Base-by-base conservation (phyloP, 2,888 invertebrate genomes). In the Ptilodon capucinus region DNA sequence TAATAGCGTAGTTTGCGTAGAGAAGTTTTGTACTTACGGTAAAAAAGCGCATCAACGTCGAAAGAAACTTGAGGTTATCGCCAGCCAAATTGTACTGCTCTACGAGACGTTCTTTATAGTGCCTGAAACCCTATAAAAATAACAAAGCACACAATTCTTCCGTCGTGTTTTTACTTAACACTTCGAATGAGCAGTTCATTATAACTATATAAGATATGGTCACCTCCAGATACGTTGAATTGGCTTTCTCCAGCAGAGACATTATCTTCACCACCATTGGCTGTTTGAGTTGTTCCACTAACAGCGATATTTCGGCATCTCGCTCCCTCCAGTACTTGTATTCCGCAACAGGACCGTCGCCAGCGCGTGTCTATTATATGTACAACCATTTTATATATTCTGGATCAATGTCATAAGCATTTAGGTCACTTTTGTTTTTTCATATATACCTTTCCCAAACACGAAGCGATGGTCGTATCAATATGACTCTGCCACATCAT, bases 251-350 rank as follows among this genome's bases (percentile, higher is more conserved):
- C 58, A 97, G 82, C 21, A 95, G 70, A 4, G 84, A 73, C 8
- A 94, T 74, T 62, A 96, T 94, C 66, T 92, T 91, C 40, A 92
- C 86, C 0, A 96, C 93, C 58, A 92, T 92, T 0, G 94, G 93
- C 32, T 95, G 94, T 71, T 96, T 96, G 32, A 98, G 83, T 74
- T 98, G 97, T 64, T 98, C 97, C 17, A 95, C 93, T 0, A 97
- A 84, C 19, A 95, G 91, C 47, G 96, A 95, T 17, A 97, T 88
- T 44, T 95, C 95, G 0, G 94, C 93, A 74, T 97, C 95, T 54
- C 95, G 92, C 68, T 96, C 95, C 43, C 95, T 93, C 98, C 98
- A 98, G 68, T 95, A 96, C 52, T 95, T 94, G 71, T 96, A 96
- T 76, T 97, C 97, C 0, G 96, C 94, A 45, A 97, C 92, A 0